These are phyloP conservation scores for Philopedon plagiatum DNA, from an alignment of 2,888 invertebrate genomes.

Conservation along the genomic window DNA sequence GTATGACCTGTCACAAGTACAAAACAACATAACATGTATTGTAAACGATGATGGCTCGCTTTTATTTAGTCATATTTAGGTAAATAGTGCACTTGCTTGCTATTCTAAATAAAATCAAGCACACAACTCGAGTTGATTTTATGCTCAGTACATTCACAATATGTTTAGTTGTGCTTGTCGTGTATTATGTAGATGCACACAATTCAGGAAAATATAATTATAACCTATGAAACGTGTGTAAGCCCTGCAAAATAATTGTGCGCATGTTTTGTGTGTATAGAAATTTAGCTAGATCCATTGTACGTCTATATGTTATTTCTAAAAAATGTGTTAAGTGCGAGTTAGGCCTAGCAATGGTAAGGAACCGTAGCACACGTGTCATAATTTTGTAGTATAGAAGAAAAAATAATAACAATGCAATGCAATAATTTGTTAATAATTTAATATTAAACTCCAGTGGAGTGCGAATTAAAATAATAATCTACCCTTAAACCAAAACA, in stretches of 20 bases:
- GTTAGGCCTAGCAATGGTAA: too few relatives aligned
- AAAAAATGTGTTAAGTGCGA: too few relatives aligned
- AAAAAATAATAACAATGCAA: too few relatives aligned
- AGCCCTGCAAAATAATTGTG: neutral
- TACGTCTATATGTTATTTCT: too few relatives aligned
- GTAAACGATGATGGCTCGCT: neutral
- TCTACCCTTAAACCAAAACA: too few relatives aligned
- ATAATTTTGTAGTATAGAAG: too few relatives aligned
- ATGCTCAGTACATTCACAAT: neutral
- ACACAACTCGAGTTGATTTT: neutral
- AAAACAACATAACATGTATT: neutral
- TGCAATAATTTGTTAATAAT: too few relatives aligned
- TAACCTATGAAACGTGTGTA: neutral
- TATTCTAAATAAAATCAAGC: conserved; percentile 1
- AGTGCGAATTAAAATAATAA: too few relatives aligned
- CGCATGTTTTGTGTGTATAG: neutral
- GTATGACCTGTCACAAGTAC: neutral
- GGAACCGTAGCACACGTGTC: too few relatives aligned
- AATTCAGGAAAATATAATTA: neutral
- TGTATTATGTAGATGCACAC: neutral
- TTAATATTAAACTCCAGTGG: too few relatives aligned
- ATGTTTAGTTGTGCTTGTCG: conserved; percentile 4
- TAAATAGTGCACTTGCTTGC: neutral
- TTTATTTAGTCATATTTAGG: neutral
- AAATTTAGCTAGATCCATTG: too few relatives aligned